Base-by-base conservation (phyloP, 2,113 vertebrate genomes). In the Nasalis larvatus region DNA sequence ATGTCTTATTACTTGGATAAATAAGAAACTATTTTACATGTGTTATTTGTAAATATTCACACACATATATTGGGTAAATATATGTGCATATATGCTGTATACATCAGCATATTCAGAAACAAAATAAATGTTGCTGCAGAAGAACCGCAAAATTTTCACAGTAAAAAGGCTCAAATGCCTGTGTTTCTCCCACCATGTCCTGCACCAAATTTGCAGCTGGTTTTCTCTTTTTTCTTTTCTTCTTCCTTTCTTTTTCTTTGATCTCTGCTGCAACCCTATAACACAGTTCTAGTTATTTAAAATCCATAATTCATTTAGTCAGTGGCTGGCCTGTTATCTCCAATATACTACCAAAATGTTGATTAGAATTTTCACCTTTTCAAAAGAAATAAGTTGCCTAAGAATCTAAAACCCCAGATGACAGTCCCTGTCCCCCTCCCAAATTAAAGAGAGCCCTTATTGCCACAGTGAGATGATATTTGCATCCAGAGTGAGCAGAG, bases 241-340 rank as follows among this genome's bases (percentile, higher is more conserved):
- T 63, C 60, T 63, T 49, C 45, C 8, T 30, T 60, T 30, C 42
- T 63, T 63, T 30, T 32, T 63, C 13, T 30, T 30, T 30, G 4
- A 80, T 77, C 14, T 88, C 23, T 76, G 52, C 16, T n/a, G 8
- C 4, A 94, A 42, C 30, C 8, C 17, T 85, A 21, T 32, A 69
- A 23, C 10, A 52, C 3, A 92, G 49, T 68, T 80, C 56, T 69
- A 40, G 8, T 89, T 91, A 84, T 93, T 81, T 93, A 89, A 92
- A 94, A 90, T 89, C 37, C 35, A 56, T 88, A 88, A 85, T 85
- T 90, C 52, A 94, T 69, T 88, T 47, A 91, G 76, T 93, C 92
- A 45, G 52, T 68, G 42, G 60, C 69, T 77, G n/a, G 68, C 37
- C 35, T 95, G 16, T 83, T 97, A 77, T 54, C 17, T 56, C 21